Evolutionary conservation across 2,113 vertebrate genomes (phyloP).

Genomic region (Sarotherodon lohbergeri): DNA sequence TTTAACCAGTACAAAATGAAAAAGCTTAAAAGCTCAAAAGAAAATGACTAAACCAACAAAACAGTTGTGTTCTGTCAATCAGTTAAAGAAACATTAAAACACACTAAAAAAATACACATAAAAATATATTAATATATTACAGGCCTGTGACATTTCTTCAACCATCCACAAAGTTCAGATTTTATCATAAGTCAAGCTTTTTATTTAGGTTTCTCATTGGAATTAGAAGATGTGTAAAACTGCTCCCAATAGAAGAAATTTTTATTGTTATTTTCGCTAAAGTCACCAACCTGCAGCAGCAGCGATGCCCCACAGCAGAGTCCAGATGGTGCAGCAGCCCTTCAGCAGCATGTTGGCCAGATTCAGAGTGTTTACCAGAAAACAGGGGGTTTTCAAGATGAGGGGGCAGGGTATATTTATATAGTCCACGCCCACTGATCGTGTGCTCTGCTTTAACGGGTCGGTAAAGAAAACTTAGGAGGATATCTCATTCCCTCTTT

Average conservation of each 20-base stretch:
- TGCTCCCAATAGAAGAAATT: background rate
- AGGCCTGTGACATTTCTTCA: background rate
- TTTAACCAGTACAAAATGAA: background rate
- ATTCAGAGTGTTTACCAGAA: background rate
- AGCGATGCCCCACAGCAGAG: background rate
- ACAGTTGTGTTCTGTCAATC: background rate
- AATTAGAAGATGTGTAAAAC: background rate
- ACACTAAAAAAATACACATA: background rate
- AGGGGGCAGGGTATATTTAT: background rate
- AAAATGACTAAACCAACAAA: background rate
- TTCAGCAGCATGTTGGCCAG: constrained; percentile 25
- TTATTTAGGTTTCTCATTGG: background rate
- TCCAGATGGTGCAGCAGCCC: background rate
- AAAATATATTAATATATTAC: background rate
- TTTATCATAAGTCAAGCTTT: background rate
- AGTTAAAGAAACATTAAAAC: background rate
- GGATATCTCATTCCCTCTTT: background rate
- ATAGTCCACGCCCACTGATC: background rate
- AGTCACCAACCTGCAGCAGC: constrained; percentile 23
- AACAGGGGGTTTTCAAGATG: background rate
- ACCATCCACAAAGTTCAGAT: background rate
- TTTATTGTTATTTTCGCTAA: background rate
- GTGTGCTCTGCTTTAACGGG: background rate
- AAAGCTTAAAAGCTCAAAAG: background rate
- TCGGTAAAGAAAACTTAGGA: background rate